Percentiles rank a stretch among this genome's conserved stretches.
These are phyloP conservation scores for Zaprionus ornatus DNA, from an alignment of 1,140 invertebrate species.

Conservation along the genomic window DNA sequence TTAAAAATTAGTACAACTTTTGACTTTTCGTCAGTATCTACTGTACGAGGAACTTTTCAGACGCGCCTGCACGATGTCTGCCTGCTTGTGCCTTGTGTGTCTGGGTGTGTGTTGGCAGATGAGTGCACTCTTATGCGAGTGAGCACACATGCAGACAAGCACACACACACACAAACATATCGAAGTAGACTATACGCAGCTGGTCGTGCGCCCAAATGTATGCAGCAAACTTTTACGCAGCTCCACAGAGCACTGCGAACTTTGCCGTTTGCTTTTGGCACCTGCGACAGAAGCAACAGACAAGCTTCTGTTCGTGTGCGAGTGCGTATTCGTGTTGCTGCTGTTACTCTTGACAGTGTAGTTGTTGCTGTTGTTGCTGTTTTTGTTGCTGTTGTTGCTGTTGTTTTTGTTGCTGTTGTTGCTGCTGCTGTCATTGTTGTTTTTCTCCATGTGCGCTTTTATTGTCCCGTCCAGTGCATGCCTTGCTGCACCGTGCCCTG, in stretches of 20 bases:
- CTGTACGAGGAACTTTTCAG: conserved; percentile 20
- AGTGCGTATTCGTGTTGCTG: conserved; percentile 9
- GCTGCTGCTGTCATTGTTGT: conserved; percentile 17
- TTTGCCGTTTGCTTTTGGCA: conserved; percentile 61
- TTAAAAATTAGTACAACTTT: not conserved
- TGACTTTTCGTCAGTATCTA: not conserved
- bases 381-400: conserved; percentile 15
- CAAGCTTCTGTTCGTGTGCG: conserved; percentile 25
- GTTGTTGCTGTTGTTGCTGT: conserved; percentile 6
- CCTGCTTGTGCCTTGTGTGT: not conserved
- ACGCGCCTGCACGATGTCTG: not conserved
- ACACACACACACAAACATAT: conserved; percentile 1
- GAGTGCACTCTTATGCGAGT: conserved; percentile 3
- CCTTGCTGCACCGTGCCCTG: conserved; percentile 20
- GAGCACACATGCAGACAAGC: conserved; percentile 1
- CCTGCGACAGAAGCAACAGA: conserved; percentile 55
- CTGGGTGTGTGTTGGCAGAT: not conserved
- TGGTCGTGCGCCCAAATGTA: conserved; percentile 28
- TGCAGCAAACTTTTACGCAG: conserved; percentile 59
- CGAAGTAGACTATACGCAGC: not conserved
- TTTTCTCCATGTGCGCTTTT: conserved; percentile 34
- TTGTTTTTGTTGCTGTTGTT: not conserved
- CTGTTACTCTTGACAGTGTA: conserved; percentile 7
- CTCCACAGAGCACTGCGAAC: conserved; percentile 11
- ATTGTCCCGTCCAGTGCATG: conserved; percentile 27